These are phyloP conservation scores for Pterois miles DNA, from an alignment of 2,797 vertebrate genomes.

Conservation along the genomic window DNA sequence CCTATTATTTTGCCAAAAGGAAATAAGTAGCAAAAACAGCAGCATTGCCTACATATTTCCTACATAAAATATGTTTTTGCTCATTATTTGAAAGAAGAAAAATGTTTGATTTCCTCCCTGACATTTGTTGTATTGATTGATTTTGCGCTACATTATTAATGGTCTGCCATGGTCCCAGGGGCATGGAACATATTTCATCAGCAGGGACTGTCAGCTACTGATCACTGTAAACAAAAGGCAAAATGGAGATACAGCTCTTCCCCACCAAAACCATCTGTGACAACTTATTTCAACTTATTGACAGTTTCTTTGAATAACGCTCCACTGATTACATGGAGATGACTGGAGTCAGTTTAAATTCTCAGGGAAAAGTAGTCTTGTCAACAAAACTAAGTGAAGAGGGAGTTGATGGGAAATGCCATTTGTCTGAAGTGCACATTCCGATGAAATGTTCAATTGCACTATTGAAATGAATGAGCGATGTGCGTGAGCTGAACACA, in stretches of 20 bases:
- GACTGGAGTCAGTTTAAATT: background rate
- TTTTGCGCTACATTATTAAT: conserved; percentile 15
- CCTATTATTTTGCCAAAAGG: background rate
- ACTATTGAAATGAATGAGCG: background rate
- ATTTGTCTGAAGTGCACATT: background rate
- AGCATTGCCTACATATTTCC: background rate
- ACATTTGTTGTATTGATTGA: conserved; percentile 23
- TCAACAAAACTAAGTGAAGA: background rate
- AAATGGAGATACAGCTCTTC: background rate
- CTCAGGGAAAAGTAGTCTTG: too few relatives aligned
- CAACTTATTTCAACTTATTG: background rate
- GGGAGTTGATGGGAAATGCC: background rate
- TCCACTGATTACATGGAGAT: background rate
- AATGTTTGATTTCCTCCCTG: background rate
- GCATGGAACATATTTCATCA: background rate
- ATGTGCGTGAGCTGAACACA: background rate
- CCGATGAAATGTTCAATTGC: background rate
- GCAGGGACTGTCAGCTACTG: background rate
- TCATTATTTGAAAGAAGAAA: background rate
- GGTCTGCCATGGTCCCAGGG: background rate
- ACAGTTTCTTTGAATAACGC: background rate
- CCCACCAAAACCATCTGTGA: background rate
- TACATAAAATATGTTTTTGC: background rate
- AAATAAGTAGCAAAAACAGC: background rate
- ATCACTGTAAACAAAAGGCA: conserved; percentile 4